Evolutionary conservation across 1,140 invertebrate species (phyloP), one percentile per base, ranked within the genome.

Genomic region (Tenebrio molitor): DNA sequence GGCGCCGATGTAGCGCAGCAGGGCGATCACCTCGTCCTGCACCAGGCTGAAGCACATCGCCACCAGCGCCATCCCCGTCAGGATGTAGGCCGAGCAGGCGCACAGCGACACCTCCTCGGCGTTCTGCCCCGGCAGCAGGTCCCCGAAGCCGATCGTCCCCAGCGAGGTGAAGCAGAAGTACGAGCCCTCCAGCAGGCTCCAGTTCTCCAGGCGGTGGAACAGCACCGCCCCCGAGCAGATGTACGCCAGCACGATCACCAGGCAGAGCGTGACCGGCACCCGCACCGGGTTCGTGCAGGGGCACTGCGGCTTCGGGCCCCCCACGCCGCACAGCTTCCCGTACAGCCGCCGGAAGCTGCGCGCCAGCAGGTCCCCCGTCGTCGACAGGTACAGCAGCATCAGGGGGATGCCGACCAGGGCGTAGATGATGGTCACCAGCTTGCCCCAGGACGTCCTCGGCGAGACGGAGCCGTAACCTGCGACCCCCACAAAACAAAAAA

Each of bases 31-130:
- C 83, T 98, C 95, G 78, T 97, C 96, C 84, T 98, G 96, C 71
- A 98, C 94, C 42, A 99, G 85, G 83, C 95, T 97, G 84, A 97
- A 98, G 83, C 96, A 97, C 94, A 98, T 98, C 12, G 96, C 96
- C 70, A 98, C 92, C 63, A 99, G 87, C 2, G 96, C 95, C 89
- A 99, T 94, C 12, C 97, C 97, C 39, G 97, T 89, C 19, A 98
- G 86, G 44, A 99, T 93, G 83, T 98, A 99, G 17, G 95, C 86
- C 14, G 94, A 92, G 70, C 91, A 92, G 15, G 89, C 90, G 66
- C 94, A 91, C 1, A 95, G 85, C 19, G 94, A 93, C 5, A 94
- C 86, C 76, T 95, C 92, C 77, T 90, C 92, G 46, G 89, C 89
- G 77, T 87, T 90, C 79, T 88, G 89, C 69, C 89, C 84, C 50